Base-by-base conservation (phyloP, 1,140 invertebrate species). In the Drosophila equinoxialis region DNA sequence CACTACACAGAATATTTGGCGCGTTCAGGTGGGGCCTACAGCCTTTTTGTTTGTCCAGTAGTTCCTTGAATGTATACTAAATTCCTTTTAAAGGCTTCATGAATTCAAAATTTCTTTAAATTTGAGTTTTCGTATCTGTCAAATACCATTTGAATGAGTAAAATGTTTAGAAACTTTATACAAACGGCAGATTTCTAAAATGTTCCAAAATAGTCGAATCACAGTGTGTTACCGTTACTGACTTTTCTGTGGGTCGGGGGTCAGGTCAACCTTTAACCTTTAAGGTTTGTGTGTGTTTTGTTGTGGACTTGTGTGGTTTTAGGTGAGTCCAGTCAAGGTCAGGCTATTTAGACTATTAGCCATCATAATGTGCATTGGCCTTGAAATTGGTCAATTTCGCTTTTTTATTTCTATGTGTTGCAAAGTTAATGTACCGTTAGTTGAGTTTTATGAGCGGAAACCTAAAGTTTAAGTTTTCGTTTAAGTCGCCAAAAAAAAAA, bases 351-450 rank as follows among this genome's bases (percentile, higher is more conserved):
- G 7, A 37, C 8, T 37, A 3, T 37, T 37, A 37, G 35, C 8
- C 10, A 37, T 11, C 45, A 51, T 23, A 23, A 51, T 51, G 17
- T 51, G 45, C 10, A 51, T 23, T 51, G 45, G 20, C 45, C 45
- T 51, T 51, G 45, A 51, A 51, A 23, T 23, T 30, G 30, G 30
- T 30, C 30, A 30, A 23, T 51, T n/a, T 11, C 17, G 10, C 17
- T 51, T 51, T 51, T 17, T 11, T 51, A 3, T 39, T 0, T 6
- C 6, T 6, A 6, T 30, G 30, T 30, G 45, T 51, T 6, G 45
- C 45, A 23, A 51, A 51, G 17, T 51, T 51, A 51, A 51, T 51
- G 45, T 51, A 51, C 45, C 45, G 45, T 51, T 51, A 51, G 45
- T 10, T 51, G 10, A 10, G 7, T 8, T 51, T 51, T 23, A 51